Percentiles rank a stretch among this genome's conserved stretches.
These are phyloP conservation scores for Clarias fuscus DNA, from an alignment of 2,797 vertebrate species.

Conservation along the genomic window DNA sequence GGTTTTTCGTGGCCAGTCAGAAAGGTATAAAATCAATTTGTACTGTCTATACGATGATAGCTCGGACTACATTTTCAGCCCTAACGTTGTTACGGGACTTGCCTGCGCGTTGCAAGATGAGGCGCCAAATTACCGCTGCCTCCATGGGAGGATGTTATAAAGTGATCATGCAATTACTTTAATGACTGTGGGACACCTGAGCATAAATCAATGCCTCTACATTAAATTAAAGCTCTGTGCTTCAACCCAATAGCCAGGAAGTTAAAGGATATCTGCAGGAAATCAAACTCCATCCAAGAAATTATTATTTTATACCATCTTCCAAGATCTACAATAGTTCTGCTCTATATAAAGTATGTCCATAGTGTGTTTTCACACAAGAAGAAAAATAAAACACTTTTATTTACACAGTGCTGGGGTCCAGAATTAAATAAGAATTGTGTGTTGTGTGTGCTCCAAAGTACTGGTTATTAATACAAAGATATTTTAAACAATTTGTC, in stretches of 20 bases:
- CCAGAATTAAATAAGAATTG: not conserved
- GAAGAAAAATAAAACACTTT: not conserved
- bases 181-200: slow-evolving; percentile 75
- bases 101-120: slow-evolving; percentile 54
- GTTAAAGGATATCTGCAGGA: slow-evolving; percentile 42
- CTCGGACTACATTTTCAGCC: slow-evolving; percentile 65
- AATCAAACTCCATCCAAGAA: slow-evolving; percentile 39
- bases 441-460: not conserved
- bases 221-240: slow-evolving; percentile 71
- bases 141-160: slow-evolving; percentile 74
- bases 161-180: slow-evolving; percentile 80
- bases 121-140: slow-evolving; percentile 65
- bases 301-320: slow-evolving; percentile 5
- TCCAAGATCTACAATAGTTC: not conserved
- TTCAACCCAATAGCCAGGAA: slow-evolving; percentile 54
- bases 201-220: slow-evolving; percentile 75
- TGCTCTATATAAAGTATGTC: not conserved
- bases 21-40: slow-evolving; percentile 74
- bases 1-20: slow-evolving; percentile 67
- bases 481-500: not conserved
- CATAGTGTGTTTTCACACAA: not conserved
- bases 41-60: slow-evolving; percentile 70
- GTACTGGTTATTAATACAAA: not conserved
- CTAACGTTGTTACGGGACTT: slow-evolving; percentile 71
- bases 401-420: not conserved